Evolutionary conservation across 2,888 invertebrate genomes (phyloP).

Genomic region (Leptothorax acervorum): DNA sequence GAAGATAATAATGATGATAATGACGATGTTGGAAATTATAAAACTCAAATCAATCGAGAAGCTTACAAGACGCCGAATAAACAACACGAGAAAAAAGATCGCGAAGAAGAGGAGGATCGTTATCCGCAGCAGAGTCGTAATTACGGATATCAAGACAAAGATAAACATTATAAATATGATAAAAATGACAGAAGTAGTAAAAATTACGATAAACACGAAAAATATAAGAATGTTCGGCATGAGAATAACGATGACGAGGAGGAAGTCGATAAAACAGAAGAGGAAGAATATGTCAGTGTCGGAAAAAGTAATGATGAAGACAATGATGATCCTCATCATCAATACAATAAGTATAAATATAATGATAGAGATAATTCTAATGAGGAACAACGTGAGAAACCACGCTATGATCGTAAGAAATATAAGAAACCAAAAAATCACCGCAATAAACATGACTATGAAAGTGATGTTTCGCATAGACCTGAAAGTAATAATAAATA

Average conservation of each 20-base stretch:
- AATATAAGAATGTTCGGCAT: background rate
- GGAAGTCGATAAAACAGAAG: slow-evolving; percentile 39
- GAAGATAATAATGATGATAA: background rate
- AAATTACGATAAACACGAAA: background rate
- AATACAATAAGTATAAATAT: slow-evolving; percentile 2
- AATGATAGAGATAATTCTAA: slow-evolving; percentile 5
- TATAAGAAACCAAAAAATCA: background rate
- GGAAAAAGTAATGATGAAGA: background rate
- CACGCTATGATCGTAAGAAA: background rate
- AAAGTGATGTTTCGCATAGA: background rate
- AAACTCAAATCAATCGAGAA: slow-evolving; percentile 4
- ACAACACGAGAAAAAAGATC: background rate
- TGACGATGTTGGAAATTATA: background rate
- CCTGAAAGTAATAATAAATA: background rate
- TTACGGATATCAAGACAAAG: background rate
- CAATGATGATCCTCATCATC: background rate
- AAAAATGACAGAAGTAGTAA: background rate
- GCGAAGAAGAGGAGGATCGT: slow-evolving; percentile 19
- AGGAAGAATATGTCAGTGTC: background rate
- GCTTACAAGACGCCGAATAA: background rate
- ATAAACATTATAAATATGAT: background rate
- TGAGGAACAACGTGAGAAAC: background rate
- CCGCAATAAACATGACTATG: slow-evolving; percentile 8
- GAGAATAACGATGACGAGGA: slow-evolving; percentile 32
- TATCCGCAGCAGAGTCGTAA: background rate